These are phyloP conservation scores for Pterocles gutturalis DNA, from an alignment of 2,113 vertebrate species.

Conservation along the genomic window DNA sequence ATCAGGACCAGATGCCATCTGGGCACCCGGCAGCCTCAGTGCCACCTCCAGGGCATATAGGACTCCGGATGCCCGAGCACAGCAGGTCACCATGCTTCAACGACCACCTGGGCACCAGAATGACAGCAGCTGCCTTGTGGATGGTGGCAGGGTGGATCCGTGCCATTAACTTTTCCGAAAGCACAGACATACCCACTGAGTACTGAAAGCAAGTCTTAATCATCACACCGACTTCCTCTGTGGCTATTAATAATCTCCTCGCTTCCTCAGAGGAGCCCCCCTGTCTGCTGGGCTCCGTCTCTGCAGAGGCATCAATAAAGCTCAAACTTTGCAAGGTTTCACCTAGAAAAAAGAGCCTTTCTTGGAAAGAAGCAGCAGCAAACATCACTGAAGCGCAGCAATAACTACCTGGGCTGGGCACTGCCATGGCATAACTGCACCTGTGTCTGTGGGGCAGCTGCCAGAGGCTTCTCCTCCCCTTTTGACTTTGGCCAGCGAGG, in stretches of 20 bases:
- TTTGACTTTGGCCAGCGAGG: background rate
- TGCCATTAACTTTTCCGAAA: background rate
- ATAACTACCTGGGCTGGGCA: background rate
- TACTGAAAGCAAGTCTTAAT: background rate
- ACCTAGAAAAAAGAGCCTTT: background rate
- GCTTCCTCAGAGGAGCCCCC: background rate
- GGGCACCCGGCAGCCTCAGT: background rate
- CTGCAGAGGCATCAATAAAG: background rate
- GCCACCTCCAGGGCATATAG: background rate
- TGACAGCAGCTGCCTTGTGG: background rate
- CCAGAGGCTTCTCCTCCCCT: background rate
- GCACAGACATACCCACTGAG: background rate
- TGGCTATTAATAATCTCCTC: slow-evolving; percentile 19
- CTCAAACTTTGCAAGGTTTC: background rate
- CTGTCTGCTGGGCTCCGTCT: background rate
- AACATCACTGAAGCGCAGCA: background rate
- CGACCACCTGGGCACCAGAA: background rate
- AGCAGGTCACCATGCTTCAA: background rate
- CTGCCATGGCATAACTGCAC: accelerated
- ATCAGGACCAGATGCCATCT: background rate
- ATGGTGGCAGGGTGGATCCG: background rate
- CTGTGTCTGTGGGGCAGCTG: accelerated
- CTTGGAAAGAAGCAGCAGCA: background rate
- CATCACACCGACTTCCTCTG: slow-evolving; percentile 28
- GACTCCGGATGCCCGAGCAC: background rate